Evolutionary conservation across 1,140 invertebrate genomes (phyloP), one percentile per base, ranked within the genome.

Genomic region (Ditylenchus dipsaci): DNA sequence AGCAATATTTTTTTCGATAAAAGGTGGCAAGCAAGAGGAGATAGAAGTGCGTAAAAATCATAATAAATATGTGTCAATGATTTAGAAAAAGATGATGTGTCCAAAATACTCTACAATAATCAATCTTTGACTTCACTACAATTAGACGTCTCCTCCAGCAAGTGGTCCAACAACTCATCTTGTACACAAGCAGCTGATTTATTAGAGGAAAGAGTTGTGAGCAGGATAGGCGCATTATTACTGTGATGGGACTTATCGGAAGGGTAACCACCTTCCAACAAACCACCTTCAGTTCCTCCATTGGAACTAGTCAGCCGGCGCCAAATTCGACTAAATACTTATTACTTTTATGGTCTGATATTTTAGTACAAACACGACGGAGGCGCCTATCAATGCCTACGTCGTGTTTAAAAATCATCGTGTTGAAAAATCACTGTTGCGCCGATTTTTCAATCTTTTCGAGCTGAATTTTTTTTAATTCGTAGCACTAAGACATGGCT

Each of bases 281-380:
- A 15, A 15, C 29, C 19, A 38, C 21, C 30, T 38, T 11, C 11
- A 38, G n/a, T 33, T 7, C 61, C 61, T 42, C 42, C 42, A 43
- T 19, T 42, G 30, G 58, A 45, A n/a, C 30, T 23, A 15, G 67
- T 68, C 15, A 68, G 53, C 23, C 61, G 59, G 27, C 67, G 67
- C 67, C 61, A 68, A 56, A 68, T 65, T 49, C 61, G 61, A 27
- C 60, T 66, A n/a, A 68, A 68, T 33, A 29, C 58, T 9, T 33
- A 42, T 63, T 58, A n/a, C n/a, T n/a, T n/a, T 19, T 33, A 33
- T 17, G 60, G 26, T 67, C 30, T 8, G 49, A 19, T 1, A 19
- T 7, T 45, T 27, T 43, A 56, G 26, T 63, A 63, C 0, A 64
- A 21, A 64, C n/a, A n/a, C n/a, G n/a, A n/a, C n/a, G n/a, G n/a